phyloP scores from a whole-genome alignment of 53 echinoderm and acorn worm genomes.

The Luidia sarsii region DNA sequence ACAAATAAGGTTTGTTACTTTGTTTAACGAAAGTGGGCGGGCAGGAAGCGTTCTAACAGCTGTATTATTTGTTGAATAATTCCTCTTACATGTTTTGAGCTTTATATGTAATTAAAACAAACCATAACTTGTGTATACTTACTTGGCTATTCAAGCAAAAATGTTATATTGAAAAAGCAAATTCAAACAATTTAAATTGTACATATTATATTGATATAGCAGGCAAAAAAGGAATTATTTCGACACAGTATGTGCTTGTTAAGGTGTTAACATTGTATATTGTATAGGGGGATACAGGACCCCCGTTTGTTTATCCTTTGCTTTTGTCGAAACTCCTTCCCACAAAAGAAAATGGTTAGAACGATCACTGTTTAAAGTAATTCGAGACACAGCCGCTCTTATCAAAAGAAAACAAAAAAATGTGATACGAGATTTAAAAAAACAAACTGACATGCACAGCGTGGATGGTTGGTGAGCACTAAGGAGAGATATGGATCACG shows the following conservation, averaged over 20 bases:
- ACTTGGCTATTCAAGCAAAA: conserved; percentile 47
- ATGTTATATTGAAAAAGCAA: conserved; percentile 57
- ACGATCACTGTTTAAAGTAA: too few species aligned
- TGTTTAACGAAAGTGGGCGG: not conserved
- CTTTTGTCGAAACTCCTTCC: too few species aligned
- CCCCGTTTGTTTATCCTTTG: too few species aligned
- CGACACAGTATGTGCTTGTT: conserved; percentile 35
- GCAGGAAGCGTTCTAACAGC: not conserved
- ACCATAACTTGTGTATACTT: conserved; percentile 47
- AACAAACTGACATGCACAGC: too few species aligned
- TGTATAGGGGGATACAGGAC: too few species aligned
- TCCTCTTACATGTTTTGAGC: conserved; percentile 9
- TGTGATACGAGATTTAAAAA: too few species aligned
- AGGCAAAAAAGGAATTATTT: conserved; percentile 29
- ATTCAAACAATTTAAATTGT: conserved; percentile 43
- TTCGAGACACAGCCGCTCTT: too few species aligned
- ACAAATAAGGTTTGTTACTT: not conserved
- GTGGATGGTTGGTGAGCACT: too few species aligned
- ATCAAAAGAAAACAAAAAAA: too few species aligned
- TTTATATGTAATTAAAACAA: conserved; percentile 17
- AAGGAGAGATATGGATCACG: too few species aligned
- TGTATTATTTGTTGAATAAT: conserved; percentile 1
- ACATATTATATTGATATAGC: conserved; percentile 48
- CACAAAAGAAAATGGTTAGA: too few species aligned
- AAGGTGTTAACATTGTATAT: conserved; percentile 3